These are phyloP conservation scores for Osmoderma eremita DNA, from an alignment of 2,888 invertebrate genomes.

Conservation along the genomic window DNA sequence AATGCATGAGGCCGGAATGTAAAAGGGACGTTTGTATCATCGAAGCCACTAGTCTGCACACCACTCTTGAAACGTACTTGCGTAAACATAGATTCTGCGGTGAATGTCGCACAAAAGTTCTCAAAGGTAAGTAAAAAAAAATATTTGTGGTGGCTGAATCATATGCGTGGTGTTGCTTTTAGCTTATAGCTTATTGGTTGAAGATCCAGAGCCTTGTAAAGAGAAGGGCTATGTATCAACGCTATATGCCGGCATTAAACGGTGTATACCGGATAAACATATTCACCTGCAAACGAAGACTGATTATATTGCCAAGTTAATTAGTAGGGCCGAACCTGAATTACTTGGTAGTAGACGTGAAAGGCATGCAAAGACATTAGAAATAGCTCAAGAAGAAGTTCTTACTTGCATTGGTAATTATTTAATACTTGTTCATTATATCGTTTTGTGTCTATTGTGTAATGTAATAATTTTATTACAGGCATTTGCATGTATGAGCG, in stretches of 20 bases:
- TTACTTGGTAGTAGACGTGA: slow-evolving; percentile 88
- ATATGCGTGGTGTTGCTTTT: not conserved
- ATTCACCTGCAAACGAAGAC: slow-evolving; percentile 89
- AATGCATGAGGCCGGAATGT: slow-evolving; percentile 82
- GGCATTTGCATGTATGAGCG: slow-evolving; percentile 91
- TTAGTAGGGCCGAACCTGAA: slow-evolving; percentile 91
- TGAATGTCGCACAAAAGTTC: slow-evolving; percentile 92
- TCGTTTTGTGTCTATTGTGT: not conserved
- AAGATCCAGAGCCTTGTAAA: slow-evolving; percentile 82
- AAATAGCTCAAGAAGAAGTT: slow-evolving; percentile 96
- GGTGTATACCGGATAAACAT: slow-evolving; percentile 87
- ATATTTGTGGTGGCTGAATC: slow-evolving; percentile 37
- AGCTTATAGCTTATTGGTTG: slow-evolving; percentile 88
- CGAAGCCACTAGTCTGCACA: slow-evolving; percentile 84
- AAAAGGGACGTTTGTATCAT: slow-evolving; percentile 88
- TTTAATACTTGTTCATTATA: no score
- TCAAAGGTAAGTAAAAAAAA: slow-evolving; percentile 59
- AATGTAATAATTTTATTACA: not conserved
- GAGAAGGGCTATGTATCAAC: slow-evolving; percentile 91
- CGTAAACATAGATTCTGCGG: slow-evolving; percentile 94
- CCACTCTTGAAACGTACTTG: slow-evolving; percentile 88
- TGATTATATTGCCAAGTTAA: slow-evolving; percentile 87
- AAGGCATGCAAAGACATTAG: slow-evolving; percentile 94
- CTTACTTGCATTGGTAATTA: slow-evolving; percentile 81
- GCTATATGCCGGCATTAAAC: slow-evolving; percentile 86